Evolutionary conservation across 30 jellyfish, hydroid and myxozoan species (phyloP), one percentile per base, ranked within the genome.

Genomic region (Aurelia sp.): DNA sequence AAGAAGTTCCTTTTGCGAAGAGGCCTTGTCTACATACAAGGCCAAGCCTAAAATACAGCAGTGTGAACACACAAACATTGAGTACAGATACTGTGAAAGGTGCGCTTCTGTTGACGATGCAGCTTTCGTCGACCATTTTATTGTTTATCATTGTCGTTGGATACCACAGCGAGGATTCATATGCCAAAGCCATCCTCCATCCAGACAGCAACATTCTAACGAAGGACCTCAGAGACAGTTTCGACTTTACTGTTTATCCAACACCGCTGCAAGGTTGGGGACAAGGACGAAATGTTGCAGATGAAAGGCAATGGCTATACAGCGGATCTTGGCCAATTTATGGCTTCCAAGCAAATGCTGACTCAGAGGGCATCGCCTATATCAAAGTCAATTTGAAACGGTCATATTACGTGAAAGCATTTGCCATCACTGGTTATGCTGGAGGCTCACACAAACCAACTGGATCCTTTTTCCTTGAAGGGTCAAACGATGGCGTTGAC

Each of bases 371-470:
- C 15, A 31, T 76, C 4, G 58, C 62, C 20, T 76, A 53, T 51
- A 15, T 76, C 30, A n/a, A 22, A 20, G 84, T 73, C 18, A 30
- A 73, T 27, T 53, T 73, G 71, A 41, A 48, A 21, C 20, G 50
- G 3, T 58, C 70, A 35, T 27, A 73, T 48, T 73, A 22, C 53
- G 83, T 73, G 83, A 41, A 44, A 27, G 68, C 83, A 13, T 73
- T 73, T 52, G 83, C 83, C 15, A 66, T 73, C 65, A 73, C 83
- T 44, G 83, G 83, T 31, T 74, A 57, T 60, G 84, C 84, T 4
- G 84, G 84, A 11, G 84, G 84, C 4, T 74, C 86, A 21, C 86
- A 74, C 55, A 74, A 74, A 27, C 86, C 86, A 47, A 30, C 74
- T 15, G 86, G 86, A 27, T 31, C 86, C 8, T 74, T 55, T 21